A percentile compares a stretch with the other conserved stretches of the same genome.
Conservation (phyloP, 2,113 vertebrate species). For the Hystrix brachyura region DNA sequence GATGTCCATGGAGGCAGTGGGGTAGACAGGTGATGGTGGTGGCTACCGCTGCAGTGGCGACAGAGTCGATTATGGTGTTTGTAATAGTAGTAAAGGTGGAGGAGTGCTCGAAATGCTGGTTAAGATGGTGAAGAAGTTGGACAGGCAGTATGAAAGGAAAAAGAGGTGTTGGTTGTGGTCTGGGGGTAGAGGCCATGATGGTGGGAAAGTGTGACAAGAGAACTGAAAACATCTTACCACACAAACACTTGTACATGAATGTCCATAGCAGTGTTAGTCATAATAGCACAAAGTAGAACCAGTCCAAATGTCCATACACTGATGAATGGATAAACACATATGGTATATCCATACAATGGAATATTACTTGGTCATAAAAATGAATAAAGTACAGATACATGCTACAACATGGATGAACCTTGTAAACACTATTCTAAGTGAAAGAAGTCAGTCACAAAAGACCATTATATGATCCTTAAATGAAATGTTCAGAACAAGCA, state of each 20-base stretch:
- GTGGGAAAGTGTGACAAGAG: neutral
- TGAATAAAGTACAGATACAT: neutral
- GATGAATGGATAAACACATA: neutral
- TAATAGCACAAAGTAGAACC: neutral
- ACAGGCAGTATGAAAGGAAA: neutral
- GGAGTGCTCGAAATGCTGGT: neutral
- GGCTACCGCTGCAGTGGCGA: neutral
- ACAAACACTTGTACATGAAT: neutral
- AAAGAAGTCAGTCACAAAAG: constrained; percentile 1
- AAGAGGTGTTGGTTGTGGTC: neutral
- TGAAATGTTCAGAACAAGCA: constrained; percentile 20
- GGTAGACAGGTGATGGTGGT: no score
- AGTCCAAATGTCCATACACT: neutral
- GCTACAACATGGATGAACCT: neutral
- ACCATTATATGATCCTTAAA: neutral
- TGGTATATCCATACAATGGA: neutral
- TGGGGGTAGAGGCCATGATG: neutral
- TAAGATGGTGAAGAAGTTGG: neutral
- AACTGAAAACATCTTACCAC: neutral
- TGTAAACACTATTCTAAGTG: constrained; percentile 19
- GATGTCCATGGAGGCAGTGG: no score
- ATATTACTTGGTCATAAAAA: constrained; percentile 18
- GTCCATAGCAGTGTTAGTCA: neutral
- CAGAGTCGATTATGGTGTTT: neutral
- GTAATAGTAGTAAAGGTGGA: neutral